A percentile compares a stretch with the other conserved stretches of the same genome.
Conservation (phyloP, 2,113 vertebrate genomes). For the Scophthalmus maximus region DNA sequence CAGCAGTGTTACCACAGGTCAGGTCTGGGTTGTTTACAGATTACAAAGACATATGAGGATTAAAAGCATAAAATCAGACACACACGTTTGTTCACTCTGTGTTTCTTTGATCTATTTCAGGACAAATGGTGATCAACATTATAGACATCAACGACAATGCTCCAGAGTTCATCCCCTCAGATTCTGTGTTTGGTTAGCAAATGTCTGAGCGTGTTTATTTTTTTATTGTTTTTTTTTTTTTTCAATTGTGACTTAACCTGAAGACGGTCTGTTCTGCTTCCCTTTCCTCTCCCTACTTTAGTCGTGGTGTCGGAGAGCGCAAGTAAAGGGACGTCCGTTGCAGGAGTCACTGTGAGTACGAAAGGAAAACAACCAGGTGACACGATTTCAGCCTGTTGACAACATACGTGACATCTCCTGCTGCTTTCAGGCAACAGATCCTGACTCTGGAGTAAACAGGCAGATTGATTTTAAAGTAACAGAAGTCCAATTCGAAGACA, state of each 20-base stretch:
- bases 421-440: slow-evolving; percentile 85
- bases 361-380: background rate
- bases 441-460: slow-evolving; percentile 80
- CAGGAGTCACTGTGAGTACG: slow-evolving; percentile 76
- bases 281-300: slow-evolving; percentile 32
- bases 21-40: background rate
- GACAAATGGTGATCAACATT: slow-evolving; percentile 84
- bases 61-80: background rate
- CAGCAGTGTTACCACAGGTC: slow-evolving; percentile 84
- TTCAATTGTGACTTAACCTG: too few relatives aligned
- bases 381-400: background rate
- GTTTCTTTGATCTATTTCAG: slow-evolving; percentile 57
- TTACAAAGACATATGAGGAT: background rate
- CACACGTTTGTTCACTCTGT: background rate
- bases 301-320: slow-evolving; percentile 80
- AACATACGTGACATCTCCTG: background rate
- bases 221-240: slow-evolving; percentile 13
- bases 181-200: slow-evolving; percentile 86
- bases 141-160: slow-evolving; percentile 90
- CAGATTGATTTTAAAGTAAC: slow-evolving; percentile 83
- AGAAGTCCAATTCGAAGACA: slow-evolving; percentile 74
- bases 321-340: slow-evolving; percentile 74
- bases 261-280: slow-evolving; percentile 1
- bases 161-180: slow-evolving; percentile 81
- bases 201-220: too few relatives aligned